Percentiles rank a stretch among this genome's conserved stretches.
Conservation (phyloP, 53 echinoderm and acorn worm species). For the Echinarachnius parma region DNA sequence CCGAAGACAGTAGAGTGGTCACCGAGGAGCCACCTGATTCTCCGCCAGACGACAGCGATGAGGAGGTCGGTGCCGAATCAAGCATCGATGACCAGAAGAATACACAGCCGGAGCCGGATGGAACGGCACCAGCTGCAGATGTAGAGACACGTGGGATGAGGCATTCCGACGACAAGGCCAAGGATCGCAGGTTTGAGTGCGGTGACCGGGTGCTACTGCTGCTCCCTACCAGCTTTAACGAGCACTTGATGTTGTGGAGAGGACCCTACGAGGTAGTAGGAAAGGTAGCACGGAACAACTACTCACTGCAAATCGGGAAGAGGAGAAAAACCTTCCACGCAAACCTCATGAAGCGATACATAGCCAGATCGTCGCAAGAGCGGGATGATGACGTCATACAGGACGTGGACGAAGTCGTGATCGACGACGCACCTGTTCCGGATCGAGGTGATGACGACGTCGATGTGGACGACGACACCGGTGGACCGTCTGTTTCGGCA, state of each 20-base stretch:
- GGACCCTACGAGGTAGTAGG: conserved; percentile 30
- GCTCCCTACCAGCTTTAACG: conserved; percentile 38
- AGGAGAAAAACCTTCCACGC: conserved; percentile 39
- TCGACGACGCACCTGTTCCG: not conserved
- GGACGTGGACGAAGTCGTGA: not conserved
- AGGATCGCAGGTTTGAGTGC: conserved; percentile 15
- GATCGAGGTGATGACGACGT: not conserved
- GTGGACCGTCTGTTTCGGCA: not conserved
- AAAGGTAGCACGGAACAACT: conserved; percentile 25
- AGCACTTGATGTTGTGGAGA: conserved; percentile 52
- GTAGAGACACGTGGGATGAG: conserved; percentile 46
- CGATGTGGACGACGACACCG: not conserved
- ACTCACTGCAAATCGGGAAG: conserved; percentile 20
- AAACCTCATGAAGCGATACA: conserved; percentile 39
- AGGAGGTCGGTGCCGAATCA: not conserved
- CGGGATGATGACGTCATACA: not conserved
- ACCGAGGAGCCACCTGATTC: not conserved
- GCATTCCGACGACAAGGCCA: conserved; percentile 23
- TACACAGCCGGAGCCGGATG: not conserved
- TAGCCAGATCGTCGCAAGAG: not conserved
- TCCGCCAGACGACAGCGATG: not conserved
- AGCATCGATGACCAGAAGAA: not conserved
- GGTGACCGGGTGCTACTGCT: conserved; percentile 28
- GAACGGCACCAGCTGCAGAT: not conserved
- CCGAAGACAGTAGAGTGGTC: not conserved